A percentile compares a stretch with the other conserved stretches of the same genome.
Conservation (phyloP, 2,888 invertebrate species). For the Callosobruchus maculatus region DNA sequence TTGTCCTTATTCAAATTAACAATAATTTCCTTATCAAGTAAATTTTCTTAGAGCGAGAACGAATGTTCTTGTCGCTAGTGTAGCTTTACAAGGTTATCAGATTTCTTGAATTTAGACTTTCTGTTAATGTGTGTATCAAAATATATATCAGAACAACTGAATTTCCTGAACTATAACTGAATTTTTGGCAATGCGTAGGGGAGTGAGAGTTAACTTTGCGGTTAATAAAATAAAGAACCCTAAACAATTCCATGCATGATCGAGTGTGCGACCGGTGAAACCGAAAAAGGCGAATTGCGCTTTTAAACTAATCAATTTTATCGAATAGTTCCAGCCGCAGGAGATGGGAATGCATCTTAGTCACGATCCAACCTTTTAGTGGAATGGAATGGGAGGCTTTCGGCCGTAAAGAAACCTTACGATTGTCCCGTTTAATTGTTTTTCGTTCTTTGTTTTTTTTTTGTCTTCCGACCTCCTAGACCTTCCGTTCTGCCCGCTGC, state of each 20-base stretch:
- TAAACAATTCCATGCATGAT: conserved; percentile 34
- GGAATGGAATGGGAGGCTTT: background rate
- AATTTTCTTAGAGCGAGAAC: too few relatives aligned
- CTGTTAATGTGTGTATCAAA: too few relatives aligned
- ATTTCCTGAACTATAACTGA: background rate
- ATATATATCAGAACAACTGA: background rate
- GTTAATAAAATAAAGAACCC: conserved; percentile 36
- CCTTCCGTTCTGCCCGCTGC: background rate
- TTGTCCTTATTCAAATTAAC: too few relatives aligned
- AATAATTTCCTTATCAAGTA: too few relatives aligned
- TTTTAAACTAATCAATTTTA: background rate
- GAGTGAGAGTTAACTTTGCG: conserved; percentile 32
- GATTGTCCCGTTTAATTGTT: background rate
- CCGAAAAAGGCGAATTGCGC: conserved; percentile 19
- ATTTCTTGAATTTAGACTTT: too few relatives aligned
- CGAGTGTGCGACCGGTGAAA: conserved; percentile 19
- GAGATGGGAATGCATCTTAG: background rate
- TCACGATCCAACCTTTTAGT: background rate
- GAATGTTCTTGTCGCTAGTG: too few relatives aligned
- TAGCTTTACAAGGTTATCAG: too few relatives aligned
- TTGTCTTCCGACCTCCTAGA: background rate
- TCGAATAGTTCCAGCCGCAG: background rate
- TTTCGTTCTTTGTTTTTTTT: background rate
- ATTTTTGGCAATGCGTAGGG: conserved; percentile 14
- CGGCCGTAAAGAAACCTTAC: background rate